Evolutionary conservation across 2,888 invertebrate species (phyloP), one percentile per base, ranked within the genome.

Genomic region (Ommatoiulus sabulosus): DNA sequence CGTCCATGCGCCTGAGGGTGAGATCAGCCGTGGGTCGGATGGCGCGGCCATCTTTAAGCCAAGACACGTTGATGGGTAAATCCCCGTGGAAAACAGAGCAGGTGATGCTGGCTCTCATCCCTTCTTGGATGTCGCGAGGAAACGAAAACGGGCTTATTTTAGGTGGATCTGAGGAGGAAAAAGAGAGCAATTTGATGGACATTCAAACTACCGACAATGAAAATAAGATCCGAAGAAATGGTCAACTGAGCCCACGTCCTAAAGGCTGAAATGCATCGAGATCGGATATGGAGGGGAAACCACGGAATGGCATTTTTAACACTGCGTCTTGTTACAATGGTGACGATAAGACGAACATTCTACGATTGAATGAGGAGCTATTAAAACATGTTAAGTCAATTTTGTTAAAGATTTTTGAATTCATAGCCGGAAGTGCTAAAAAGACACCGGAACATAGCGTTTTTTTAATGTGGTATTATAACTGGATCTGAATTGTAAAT

Each of bases 11-110:
- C 89, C 94, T 92, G 88, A 92, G 91, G 44, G 92, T 92, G 91
- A 92, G 92, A 88, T 91, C 90, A 90, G 57, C n/a, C 17, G 80
- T 87, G 0, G 88, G 80, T 48, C 52, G 87, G 89, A 95, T 93
- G 5, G 93, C 92, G 48, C 92, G 91, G 57, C 93, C 94, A 91
- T 95, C 94, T 92, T 94, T 94, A 88, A 92, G 91, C 94, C 94
- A 94, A 46, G 91, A 91, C 87, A 94, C 92, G 89, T 90, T 91
- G 88, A 94, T 92, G 20, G 94, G 94, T 48, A 92, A 92, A 91
- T 94, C 93, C 10, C 94, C 94, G 89, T 92, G 92, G 90, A 92
- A 93, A 88, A 93, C 93, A 20, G 93, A 92, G 91, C 93, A 93
- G 3, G 93, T 92, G 87, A 93, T 92, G 17, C 92, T 90, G 91